Evolutionary conservation across 2,888 invertebrate species (phyloP).

Genomic region (Agonopterix alstromeriana): DNA sequence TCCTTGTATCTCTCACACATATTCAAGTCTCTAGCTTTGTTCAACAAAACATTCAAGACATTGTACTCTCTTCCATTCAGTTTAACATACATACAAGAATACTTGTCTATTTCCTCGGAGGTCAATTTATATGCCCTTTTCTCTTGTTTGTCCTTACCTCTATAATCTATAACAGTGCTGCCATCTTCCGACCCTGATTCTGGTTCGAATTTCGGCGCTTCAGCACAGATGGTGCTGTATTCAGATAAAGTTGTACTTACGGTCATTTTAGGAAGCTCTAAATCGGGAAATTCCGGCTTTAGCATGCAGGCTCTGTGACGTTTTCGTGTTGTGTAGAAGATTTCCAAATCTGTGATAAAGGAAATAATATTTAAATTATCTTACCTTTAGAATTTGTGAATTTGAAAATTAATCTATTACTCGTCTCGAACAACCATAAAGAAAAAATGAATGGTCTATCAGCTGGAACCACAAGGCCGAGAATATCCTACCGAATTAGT

Average conservation of each 20-base stretch:
- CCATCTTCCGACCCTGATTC: slow-evolving; percentile 19
- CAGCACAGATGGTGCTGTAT: slow-evolving; percentile 30
- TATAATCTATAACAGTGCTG: slow-evolving; percentile 27
- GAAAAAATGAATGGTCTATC: no score
- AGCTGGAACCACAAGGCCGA: no score
- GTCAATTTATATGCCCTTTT: slow-evolving; percentile 24
- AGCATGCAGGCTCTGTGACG: slow-evolving; percentile 32
- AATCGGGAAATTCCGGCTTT: slow-evolving; percentile 29
- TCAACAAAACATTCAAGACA: slow-evolving; percentile 33
- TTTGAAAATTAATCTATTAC: no score
- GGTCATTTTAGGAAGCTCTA: slow-evolving; percentile 22
- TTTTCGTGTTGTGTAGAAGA: slow-evolving; percentile 28
- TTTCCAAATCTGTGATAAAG: slow-evolving; percentile 28
- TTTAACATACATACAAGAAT: slow-evolving; percentile 28
- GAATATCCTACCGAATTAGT: no score
- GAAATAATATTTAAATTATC: background rate
- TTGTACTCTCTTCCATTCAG: slow-evolving; percentile 31
- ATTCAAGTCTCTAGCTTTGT: slow-evolving; percentile 39
- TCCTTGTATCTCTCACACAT: slow-evolving; percentile 40
- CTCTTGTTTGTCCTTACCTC: slow-evolving; percentile 5
- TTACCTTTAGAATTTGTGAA: background rate
- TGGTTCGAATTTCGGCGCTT: slow-evolving; percentile 8
- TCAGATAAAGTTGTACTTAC: slow-evolving; percentile 17
- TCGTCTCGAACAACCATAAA: no score
- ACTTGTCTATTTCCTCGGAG: slow-evolving; percentile 35